Conservation (phyloP, 2,797 vertebrate species). For the Antrozous pallidus region DNA sequence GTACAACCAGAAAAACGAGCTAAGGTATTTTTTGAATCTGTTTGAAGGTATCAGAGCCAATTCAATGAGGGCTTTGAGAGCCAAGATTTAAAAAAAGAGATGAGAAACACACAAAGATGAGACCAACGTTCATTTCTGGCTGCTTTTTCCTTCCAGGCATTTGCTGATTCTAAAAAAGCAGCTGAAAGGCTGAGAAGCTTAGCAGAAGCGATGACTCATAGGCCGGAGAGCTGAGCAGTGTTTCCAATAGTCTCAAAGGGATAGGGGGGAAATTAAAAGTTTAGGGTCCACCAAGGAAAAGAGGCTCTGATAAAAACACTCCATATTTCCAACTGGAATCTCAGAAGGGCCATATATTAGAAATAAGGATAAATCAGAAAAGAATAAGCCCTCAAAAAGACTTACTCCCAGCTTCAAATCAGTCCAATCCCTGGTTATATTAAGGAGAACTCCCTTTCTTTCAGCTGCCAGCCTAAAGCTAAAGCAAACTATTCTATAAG, state of each 20-base stretch:
- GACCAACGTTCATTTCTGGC: not conserved
- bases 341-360: constrained; percentile 11
- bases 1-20: constrained; percentile 28
- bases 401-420: not conserved
- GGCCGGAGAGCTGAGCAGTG: not conserved
- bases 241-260: constrained; percentile 52
- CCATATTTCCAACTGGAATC: constrained; percentile 29
- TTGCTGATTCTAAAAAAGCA: constrained; percentile 44
- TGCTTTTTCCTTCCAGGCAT: constrained; percentile 37
- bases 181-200: constrained; percentile 45
- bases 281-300: constrained; percentile 26
- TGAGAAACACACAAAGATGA: constrained; percentile 16
- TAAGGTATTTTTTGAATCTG: not conserved
- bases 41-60: not conserved
- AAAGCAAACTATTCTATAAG: not conserved
- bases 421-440: constrained; percentile 22
- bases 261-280: constrained; percentile 38
- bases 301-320: constrained; percentile 5
- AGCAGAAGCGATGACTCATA: constrained; percentile 59
- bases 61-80: constrained; percentile 7
- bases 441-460: not conserved
- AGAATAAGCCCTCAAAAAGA: constrained; percentile 33
- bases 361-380: constrained; percentile 34
- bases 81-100: not conserved
- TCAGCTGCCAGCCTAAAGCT: constrained; percentile 25